Evolutionary conservation across 1,140 invertebrate species (phyloP).

Genomic region (Eurosta solidaginis): DNA sequence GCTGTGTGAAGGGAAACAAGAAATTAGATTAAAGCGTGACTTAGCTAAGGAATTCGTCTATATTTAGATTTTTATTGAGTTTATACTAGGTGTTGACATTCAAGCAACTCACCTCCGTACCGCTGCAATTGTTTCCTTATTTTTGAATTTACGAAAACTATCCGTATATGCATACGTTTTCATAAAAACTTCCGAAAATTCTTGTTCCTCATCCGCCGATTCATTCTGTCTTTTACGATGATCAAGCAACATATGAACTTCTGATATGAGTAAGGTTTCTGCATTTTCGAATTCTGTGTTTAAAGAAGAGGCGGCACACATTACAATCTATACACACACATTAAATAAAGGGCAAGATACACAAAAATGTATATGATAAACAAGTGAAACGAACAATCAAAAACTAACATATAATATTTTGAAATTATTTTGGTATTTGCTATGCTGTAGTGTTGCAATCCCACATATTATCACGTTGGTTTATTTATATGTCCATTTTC

Average conservation of each 20-base stretch:
- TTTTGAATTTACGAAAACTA: constrained; percentile 96
- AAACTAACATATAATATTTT: constrained; percentile 13
- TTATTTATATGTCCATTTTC: constrained; percentile 73
- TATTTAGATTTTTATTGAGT: neutral
- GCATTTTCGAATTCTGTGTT: constrained; percentile 96
- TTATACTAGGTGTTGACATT: neutral
- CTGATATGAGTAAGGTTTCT: constrained; percentile 95
- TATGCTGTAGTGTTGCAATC: neutral
- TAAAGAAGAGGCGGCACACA: constrained; percentile 10
- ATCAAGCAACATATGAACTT: constrained; percentile 97
- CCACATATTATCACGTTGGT: constrained; percentile 41
- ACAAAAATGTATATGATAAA: neutral
- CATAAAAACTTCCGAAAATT: constrained; percentile 97
- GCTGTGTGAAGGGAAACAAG: constrained; percentile 64
- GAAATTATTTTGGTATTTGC: neutral
- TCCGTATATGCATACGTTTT: constrained; percentile 97
- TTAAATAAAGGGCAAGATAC: neutral
- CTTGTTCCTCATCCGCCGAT: constrained; percentile 96
- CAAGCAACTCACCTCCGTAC: constrained; percentile 76
- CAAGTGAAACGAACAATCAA: constrained; percentile 17
- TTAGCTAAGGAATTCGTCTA: neutral
- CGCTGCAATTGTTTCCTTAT: constrained; percentile 95
- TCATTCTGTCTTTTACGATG: constrained; percentile 98
- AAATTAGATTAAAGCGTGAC: neutral
- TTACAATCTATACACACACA: neutral